Evolutionary conservation across 2,888 invertebrate species (phyloP).

Genomic region (Chesias legatella): DNA sequence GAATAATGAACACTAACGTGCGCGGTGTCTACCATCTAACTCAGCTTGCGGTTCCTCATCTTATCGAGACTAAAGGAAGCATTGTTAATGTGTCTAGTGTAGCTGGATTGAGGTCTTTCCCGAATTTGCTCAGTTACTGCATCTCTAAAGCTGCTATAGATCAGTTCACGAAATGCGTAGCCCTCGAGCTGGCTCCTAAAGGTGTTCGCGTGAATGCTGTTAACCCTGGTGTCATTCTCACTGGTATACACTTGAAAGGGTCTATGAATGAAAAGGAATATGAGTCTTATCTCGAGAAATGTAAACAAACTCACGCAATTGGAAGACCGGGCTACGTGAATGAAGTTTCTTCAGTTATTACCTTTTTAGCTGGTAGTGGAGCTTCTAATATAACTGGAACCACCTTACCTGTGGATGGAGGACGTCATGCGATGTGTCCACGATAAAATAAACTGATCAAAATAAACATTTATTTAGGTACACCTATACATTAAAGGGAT

Average conservation of each 20-base stretch:
- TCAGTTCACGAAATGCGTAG: slow-evolving; percentile 92
- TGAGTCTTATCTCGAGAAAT: slow-evolving; percentile 87
- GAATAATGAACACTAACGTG: slow-evolving; percentile 90
- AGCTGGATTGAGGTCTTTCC: slow-evolving; percentile 89
- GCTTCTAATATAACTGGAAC: slow-evolving; percentile 92
- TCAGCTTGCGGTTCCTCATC: slow-evolving; percentile 88
- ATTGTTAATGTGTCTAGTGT: slow-evolving; percentile 96
- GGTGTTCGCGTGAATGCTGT: slow-evolving; percentile 91
- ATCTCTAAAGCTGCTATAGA: slow-evolving; percentile 94
- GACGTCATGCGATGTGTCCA: slow-evolving; percentile 91
- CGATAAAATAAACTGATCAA: slow-evolving; percentile 78
- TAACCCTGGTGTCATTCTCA: slow-evolving; percentile 92
- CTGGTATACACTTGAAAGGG: slow-evolving; percentile 79
- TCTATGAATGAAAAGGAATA: slow-evolving; percentile 89
- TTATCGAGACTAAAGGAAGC: slow-evolving; percentile 87
- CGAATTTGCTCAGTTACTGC: slow-evolving; percentile 89
- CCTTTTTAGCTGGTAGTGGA: slow-evolving; percentile 92
- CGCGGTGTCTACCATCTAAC: slow-evolving; percentile 86
- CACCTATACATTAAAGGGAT: too few species aligned
- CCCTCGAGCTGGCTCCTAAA: slow-evolving; percentile 87
- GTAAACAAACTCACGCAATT: slow-evolving; percentile 92
- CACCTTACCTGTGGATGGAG: slow-evolving; percentile 91
- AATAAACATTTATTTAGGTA: neutral
- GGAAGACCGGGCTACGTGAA: slow-evolving; percentile 88
- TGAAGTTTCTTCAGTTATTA: slow-evolving; percentile 93